phyloP scores from a whole-genome alignment of 2,888 invertebrate genomes.

The Lycophotia porphyrea region DNA sequence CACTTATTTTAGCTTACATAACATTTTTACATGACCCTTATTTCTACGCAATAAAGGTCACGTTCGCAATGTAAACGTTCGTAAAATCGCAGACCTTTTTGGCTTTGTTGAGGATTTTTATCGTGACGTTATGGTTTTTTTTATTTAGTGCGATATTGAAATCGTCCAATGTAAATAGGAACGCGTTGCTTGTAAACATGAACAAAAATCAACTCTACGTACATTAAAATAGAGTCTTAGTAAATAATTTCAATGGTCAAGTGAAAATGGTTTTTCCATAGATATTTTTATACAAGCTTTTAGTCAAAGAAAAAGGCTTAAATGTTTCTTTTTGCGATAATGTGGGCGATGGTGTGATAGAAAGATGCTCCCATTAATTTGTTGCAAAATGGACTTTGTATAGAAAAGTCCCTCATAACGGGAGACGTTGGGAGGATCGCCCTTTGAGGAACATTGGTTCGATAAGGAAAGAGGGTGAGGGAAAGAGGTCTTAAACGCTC shows the following conservation, averaged over 20 bases:
- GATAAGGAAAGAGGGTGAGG: slow-evolving; percentile 6
- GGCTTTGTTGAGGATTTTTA: slow-evolving; percentile 82
- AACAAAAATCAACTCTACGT: slow-evolving; percentile 44
- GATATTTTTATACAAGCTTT: slow-evolving; percentile 72
- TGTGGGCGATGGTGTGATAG: slow-evolving; percentile 66
- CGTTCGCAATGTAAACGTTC: slow-evolving; percentile 65
- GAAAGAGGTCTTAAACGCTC: slow-evolving; percentile 25
- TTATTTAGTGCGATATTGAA: slow-evolving; percentile 76
- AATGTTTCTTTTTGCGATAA: slow-evolving; percentile 72
- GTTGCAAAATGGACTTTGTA: slow-evolving; percentile 58
- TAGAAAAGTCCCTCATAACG: slow-evolving; percentile 47
- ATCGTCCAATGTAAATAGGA: slow-evolving; percentile 53
- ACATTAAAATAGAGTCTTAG: neutral
- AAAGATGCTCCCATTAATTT: slow-evolving; percentile 63
- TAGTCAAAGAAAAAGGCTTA: slow-evolving; percentile 74
- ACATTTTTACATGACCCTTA: slow-evolving; percentile 65
- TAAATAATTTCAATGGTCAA: slow-evolving; percentile 48
- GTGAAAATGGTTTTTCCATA: slow-evolving; percentile 48
- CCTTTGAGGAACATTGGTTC: slow-evolving; percentile 13
- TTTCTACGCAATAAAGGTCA: slow-evolving; percentile 68
- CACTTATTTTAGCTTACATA: slow-evolving; percentile 66
- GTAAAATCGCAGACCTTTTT: slow-evolving; percentile 70
- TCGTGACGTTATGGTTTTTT: slow-evolving; percentile 79
- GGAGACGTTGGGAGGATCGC: neutral
- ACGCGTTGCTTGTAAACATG: slow-evolving; percentile 25